Evolutionary conservation across 2,797 vertebrate genomes (phyloP).

Genomic region (Percopsis omiscomaycus): DNA sequence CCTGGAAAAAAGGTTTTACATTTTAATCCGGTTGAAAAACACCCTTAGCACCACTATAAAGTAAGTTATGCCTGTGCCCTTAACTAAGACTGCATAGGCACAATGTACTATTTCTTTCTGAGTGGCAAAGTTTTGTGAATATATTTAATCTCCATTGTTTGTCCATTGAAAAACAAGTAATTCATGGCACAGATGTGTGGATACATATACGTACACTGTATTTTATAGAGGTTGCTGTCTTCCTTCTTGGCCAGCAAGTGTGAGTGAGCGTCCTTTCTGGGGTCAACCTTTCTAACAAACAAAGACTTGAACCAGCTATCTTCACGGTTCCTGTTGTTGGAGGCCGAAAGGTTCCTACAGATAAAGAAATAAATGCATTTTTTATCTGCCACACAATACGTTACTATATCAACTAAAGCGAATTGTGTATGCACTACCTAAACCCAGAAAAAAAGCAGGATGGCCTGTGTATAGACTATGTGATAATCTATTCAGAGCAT

Average conservation of each 20-base stretch:
- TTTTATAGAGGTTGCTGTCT: conserved; percentile 94
- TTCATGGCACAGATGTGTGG: not conserved
- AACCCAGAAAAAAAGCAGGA: no score
- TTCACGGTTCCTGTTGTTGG: conserved; percentile 74
- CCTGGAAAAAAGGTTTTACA: conserved; percentile 1
- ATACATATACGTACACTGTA: conserved; percentile 84
- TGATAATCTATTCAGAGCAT: not conserved
- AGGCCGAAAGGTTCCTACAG: conserved; percentile 78
- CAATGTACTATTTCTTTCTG: no score
- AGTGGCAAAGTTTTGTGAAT: no score
- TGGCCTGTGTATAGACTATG: no score
- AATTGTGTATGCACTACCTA: no score
- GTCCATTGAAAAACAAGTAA: not conserved
- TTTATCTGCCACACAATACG: not conserved
- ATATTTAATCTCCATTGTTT: not conserved
- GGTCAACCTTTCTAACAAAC: conserved; percentile 94
- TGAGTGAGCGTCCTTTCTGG: conserved; percentile 95
- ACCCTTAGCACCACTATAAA: not conserved
- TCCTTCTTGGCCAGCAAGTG: conserved; percentile 95
- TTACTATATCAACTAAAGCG: not conserved
- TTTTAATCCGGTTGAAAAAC: conserved; percentile 12
- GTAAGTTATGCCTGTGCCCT: no score
- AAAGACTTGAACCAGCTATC: conserved; percentile 96
- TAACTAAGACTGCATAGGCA: no score
- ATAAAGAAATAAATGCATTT: not conserved